Percentiles rank a stretch among this genome's conserved stretches.
Evolutionary conservation across 2,113 vertebrate genomes (phyloP).

Genomic region (Tenebrosternarchus preto): DNA sequence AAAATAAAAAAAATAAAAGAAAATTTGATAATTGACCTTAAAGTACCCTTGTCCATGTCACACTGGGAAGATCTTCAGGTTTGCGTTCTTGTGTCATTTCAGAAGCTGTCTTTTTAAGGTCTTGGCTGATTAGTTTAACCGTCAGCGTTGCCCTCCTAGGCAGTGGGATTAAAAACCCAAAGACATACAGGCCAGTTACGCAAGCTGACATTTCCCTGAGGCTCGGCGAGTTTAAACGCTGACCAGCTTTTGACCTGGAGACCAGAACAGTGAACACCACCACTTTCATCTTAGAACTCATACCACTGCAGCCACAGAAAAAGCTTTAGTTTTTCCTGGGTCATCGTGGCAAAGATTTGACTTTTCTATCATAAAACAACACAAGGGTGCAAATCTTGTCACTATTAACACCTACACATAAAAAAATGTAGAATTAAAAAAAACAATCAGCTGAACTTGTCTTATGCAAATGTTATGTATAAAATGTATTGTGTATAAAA

Average conservation of each 20-base stretch:
- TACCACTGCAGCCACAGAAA: slow-evolving; percentile 18
- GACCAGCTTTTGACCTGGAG: neutral
- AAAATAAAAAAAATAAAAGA: too few relatives aligned
- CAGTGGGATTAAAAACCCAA: neutral
- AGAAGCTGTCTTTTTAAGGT: neutral
- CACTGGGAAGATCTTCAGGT: neutral
- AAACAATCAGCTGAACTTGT: too few relatives aligned
- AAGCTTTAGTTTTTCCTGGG: too few relatives aligned
- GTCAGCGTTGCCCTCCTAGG: neutral
- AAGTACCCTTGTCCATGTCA: neutral
- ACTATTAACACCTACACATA: too few relatives aligned
- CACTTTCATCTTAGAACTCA: neutral
- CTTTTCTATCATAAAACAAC: too few relatives aligned
- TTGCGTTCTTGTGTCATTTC: neutral
- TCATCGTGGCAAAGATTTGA: neutral
- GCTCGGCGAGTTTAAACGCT: neutral
- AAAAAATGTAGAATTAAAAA: too few relatives aligned
- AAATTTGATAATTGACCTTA: neutral
- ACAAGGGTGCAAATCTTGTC: too few relatives aligned
- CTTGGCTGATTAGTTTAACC: too few relatives aligned
- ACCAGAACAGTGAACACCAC: neutral
- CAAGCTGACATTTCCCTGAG: slow-evolving; percentile 3
- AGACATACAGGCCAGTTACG: neutral
- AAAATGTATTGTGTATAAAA: too few relatives aligned
- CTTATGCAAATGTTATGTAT: too few relatives aligned